Evolutionary conservation across 2,888 invertebrate genomes (phyloP).

Genomic region (Osedax frankpressi): DNA sequence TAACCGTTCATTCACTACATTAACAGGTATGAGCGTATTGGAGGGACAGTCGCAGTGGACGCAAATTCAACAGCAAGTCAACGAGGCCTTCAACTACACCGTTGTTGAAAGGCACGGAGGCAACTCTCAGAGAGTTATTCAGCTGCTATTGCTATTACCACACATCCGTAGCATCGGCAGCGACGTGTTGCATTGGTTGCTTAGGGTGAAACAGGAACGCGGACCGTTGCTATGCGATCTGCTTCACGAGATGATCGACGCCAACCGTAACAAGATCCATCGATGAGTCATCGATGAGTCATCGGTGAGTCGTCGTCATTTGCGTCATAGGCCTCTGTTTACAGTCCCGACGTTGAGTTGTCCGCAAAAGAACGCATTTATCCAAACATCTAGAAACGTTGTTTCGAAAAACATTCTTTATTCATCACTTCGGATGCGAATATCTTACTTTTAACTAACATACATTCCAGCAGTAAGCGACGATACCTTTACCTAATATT

Average conservation of each 20-base stretch:
- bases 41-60: neutral
- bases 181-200: slow-evolving; percentile 1
- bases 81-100: slow-evolving; percentile 13
- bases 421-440: no score
- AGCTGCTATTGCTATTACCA: neutral
- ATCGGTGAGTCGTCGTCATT: no score
- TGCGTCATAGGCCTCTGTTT: no score
- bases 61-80: neutral
- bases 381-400: no score
- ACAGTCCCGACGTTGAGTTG: no score
- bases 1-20: no score
- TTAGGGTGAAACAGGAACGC: slow-evolving; percentile 7
- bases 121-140: neutral
- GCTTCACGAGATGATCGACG: slow-evolving; percentile 10
- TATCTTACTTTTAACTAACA: no score
- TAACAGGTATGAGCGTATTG: neutral
- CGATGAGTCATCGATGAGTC: no score
- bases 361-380: no score
- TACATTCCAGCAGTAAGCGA: no score
- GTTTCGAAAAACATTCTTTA: no score
- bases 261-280: neutral
- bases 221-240: slow-evolving; percentile 9
- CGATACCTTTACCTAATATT: no score
- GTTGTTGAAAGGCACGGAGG: slow-evolving; percentile 6
- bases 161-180: slow-evolving; percentile 4